Percentiles rank a stretch among this genome's conserved stretches.
These are phyloP conservation scores for Numenius phaeopus DNA, from an alignment of 2,797 vertebrate species.

Conservation along the genomic window DNA sequence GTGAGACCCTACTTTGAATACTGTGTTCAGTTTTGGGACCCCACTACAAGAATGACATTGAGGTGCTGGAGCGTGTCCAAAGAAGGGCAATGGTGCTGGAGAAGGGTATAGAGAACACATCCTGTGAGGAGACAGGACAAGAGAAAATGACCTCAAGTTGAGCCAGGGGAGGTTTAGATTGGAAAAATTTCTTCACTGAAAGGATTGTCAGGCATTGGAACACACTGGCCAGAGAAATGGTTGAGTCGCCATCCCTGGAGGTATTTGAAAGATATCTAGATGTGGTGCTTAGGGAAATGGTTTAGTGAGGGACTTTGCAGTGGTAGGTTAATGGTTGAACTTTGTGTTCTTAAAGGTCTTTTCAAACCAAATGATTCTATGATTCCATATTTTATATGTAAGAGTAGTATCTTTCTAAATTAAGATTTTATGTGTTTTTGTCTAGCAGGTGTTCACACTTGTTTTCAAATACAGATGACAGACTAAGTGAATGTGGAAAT, in stretches of 20 bases:
- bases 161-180: background rate
- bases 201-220: background rate
- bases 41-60: background rate
- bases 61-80: background rate
- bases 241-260: background rate
- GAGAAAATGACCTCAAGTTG: background rate
- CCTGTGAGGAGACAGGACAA: background rate
- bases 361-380: background rate
- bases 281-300: background rate
- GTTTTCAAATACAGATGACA: background rate
- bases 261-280: background rate
- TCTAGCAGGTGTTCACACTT: background rate
- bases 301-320: background rate
- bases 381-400: background rate
- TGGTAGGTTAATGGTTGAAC: background rate
- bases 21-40: too few species aligned
- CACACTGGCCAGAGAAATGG: background rate
- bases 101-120: background rate
- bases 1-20: rapidly evolving
- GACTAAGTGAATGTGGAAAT: background rate
- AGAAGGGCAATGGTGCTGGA: background rate
- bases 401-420: background rate
- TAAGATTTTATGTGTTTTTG: background rate
- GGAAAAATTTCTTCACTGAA: background rate
- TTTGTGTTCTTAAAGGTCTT: background rate